Conservation (phyloP, 2,113 vertebrate genomes). For the Cyanoderma ruficeps region DNA sequence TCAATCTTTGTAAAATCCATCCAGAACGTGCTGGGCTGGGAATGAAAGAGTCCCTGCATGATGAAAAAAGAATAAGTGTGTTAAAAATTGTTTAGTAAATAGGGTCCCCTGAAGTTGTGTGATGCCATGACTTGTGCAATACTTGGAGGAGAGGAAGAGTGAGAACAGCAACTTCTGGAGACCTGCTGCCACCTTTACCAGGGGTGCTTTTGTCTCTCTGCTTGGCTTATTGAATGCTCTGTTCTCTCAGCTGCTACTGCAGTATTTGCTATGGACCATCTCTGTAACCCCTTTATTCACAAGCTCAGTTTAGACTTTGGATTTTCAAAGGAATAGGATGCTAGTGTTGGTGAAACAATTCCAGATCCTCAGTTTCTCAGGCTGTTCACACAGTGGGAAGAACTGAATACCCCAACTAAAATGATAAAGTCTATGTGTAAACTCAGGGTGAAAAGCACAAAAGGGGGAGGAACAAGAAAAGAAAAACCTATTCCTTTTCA, state of each 20-base stretch:
- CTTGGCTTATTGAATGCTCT: background rate
- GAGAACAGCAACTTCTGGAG: background rate
- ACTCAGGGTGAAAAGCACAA: background rate
- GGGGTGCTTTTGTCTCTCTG: background rate
- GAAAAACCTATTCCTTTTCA: background rate
- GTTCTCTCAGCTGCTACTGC: background rate
- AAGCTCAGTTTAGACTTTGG: background rate
- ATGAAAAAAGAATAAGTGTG: background rate
- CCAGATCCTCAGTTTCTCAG: background rate
- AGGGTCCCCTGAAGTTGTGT: background rate
- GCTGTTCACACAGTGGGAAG: background rate
- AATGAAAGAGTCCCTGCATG: background rate
- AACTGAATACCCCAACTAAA: background rate
- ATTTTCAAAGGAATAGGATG: background rate
- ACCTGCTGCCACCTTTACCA: background rate
- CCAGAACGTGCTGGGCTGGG: background rate
- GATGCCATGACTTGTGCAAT: background rate
- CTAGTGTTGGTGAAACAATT: background rate
- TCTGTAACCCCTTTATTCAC: accelerated
- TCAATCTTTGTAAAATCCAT: background rate
- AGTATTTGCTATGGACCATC: background rate
- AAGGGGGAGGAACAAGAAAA: background rate
- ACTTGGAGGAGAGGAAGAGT: background rate
- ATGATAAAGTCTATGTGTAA: background rate
- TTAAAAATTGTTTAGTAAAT: background rate